These are phyloP conservation scores for Halcyon badia DNA, from an alignment of 2,797 vertebrate genomes.

Conservation along the genomic window DNA sequence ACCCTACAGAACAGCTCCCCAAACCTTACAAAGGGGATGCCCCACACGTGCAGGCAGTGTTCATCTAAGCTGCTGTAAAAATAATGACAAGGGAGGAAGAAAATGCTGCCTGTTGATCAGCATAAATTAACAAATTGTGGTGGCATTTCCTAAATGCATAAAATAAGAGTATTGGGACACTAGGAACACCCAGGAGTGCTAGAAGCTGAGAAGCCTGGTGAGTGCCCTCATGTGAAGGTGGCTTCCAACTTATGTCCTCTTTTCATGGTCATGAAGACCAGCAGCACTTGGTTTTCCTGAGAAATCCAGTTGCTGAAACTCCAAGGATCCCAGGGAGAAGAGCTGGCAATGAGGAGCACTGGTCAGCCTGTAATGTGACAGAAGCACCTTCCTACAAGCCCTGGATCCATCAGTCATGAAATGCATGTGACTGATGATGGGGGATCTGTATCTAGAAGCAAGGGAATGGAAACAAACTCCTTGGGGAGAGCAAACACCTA, in stretches of 20 bases:
- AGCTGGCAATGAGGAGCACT: background rate
- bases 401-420: background rate
- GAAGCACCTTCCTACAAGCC: background rate
- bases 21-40: background rate
- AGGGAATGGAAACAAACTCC: background rate
- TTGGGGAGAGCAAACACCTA: background rate
- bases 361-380: background rate
- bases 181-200: background rate
- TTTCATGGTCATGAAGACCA: background rate
- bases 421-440: rapidly evolving
- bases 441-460: background rate
- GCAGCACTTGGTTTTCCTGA: background rate
- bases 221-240: background rate
- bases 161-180: background rate
- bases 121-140: background rate
- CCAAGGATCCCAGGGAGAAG: background rate
- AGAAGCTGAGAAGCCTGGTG: background rate
- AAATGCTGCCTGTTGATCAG: background rate
- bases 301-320: background rate
- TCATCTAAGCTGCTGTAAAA: background rate
- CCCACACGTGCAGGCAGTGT: rapidly evolving
- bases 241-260: background rate
- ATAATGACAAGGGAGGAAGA: background rate
- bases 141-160: background rate
- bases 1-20: background rate